These are phyloP conservation scores for Noctua janthe DNA, from an alignment of 2,888 invertebrate genomes.

Conservation along the genomic window DNA sequence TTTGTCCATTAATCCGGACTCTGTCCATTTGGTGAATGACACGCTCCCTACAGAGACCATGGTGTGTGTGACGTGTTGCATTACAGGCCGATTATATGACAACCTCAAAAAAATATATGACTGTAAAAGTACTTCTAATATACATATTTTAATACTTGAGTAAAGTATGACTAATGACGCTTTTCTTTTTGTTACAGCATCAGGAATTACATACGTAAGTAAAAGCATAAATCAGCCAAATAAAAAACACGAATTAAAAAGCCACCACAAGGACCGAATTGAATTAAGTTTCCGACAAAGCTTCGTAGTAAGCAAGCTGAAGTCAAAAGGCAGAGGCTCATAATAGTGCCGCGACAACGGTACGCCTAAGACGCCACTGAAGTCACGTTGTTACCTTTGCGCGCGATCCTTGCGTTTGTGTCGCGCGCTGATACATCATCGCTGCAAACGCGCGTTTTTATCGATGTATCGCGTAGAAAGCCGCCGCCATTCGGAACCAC, in stretches of 20 bases:
- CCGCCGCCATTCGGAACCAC: too few species aligned
- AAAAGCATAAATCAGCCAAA: not conserved
- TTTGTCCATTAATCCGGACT: too few species aligned
- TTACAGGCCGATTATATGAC: not conserved
- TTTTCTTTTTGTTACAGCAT: conserved; percentile 9
- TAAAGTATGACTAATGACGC: not conserved
- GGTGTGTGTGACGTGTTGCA: not conserved
- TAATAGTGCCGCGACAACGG: not conserved
- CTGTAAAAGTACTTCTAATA: too few species aligned
- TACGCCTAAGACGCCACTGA: too few species aligned
- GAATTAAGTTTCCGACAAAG: not conserved
- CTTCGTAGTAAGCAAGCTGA: not conserved
- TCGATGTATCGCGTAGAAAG: too few species aligned
- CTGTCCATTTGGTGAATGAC: not conserved
- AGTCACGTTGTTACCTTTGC: too few species aligned
- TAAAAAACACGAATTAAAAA: not conserved
- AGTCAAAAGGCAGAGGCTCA: not conserved
- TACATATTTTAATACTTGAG: not conserved
- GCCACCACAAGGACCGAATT: not conserved
- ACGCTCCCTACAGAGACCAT: not conserved
- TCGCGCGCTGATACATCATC: too few species aligned
- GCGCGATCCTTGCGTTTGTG: too few species aligned
- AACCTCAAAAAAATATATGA: not conserved
- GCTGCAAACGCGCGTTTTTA: too few species aligned
- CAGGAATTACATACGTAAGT: not conserved